Conservation (phyloP, 2,797 vertebrate species). For the Hemitrygon akajei region DNA sequence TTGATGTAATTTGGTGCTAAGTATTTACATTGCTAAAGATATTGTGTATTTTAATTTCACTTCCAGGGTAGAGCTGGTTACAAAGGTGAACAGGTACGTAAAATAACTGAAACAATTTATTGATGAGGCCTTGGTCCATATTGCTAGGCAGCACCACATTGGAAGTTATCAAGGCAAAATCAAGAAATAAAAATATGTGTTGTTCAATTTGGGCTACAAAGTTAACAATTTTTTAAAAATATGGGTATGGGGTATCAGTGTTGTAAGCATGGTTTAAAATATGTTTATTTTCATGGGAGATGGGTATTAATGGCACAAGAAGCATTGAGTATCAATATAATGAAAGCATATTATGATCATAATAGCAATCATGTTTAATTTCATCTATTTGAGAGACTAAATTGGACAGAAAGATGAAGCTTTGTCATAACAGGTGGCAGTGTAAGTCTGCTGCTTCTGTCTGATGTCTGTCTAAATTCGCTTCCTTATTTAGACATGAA, state of each 20-base stretch:
- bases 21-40: neutral
- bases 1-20: neutral
- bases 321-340: neutral
- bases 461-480: neutral
- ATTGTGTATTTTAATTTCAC: constrained; percentile 43
- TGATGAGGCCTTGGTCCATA: neutral
- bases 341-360: neutral
- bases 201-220: neutral
- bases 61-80: constrained; percentile 78
- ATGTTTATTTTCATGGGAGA: too few species aligned
- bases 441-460: neutral
- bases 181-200: neutral
- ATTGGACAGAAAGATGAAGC: neutral
- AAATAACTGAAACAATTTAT: neutral
- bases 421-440: neutral
- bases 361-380: neutral
- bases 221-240: neutral
- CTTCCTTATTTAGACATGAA: neutral
- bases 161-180: too few species aligned
- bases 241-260: too few species aligned
- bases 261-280: too few species aligned
- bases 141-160: too few species aligned
- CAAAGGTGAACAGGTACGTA: constrained; percentile 78
- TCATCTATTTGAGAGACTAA: neutral
- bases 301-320: too few species aligned